These are phyloP conservation scores for Otolemur garnettii DNA, from an alignment of 2,113 vertebrate genomes.

Conservation along the genomic window DNA sequence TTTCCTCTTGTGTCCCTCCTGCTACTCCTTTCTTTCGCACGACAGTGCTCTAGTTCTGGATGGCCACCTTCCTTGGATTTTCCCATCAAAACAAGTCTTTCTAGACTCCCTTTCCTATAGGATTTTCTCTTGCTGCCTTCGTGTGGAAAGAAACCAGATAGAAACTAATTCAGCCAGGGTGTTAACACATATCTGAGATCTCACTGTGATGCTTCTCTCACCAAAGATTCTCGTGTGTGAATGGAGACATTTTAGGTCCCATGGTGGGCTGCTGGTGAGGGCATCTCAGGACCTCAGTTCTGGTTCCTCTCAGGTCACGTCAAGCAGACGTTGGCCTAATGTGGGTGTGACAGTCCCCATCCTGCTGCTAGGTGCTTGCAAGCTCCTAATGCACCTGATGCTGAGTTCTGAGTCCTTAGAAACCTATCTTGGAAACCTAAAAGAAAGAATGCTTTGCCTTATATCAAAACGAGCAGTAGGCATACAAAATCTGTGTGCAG, in stretches of 20 bases:
- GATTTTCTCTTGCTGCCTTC: neutral
- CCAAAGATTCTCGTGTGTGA: neutral
- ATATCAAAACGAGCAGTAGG: neutral
- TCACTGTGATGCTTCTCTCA: neutral
- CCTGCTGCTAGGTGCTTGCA: neutral
- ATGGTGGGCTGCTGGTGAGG: neutral
- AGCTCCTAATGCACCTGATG: fast-evolving
- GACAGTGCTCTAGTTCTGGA: neutral
- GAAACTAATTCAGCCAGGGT: neutral
- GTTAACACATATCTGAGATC: neutral
- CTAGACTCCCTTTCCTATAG: neutral
- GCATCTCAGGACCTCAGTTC: neutral
- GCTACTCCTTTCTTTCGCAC: neutral
- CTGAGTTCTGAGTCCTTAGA: neutral
- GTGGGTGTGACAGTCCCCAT: neutral
- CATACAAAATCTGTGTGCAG: neutral
- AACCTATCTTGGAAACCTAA: neutral
- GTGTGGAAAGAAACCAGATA: neutral
- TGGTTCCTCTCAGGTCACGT: neutral
- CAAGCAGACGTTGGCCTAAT: neutral
- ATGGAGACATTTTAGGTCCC: neutral
- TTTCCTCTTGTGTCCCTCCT: neutral
- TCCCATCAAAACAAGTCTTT: neutral
- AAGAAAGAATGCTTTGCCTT: constrained; percentile 11
- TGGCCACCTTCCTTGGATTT: neutral